Base-by-base conservation (phyloP, 1,140 invertebrate genomes). In the Ceratitis capitata region DNA sequence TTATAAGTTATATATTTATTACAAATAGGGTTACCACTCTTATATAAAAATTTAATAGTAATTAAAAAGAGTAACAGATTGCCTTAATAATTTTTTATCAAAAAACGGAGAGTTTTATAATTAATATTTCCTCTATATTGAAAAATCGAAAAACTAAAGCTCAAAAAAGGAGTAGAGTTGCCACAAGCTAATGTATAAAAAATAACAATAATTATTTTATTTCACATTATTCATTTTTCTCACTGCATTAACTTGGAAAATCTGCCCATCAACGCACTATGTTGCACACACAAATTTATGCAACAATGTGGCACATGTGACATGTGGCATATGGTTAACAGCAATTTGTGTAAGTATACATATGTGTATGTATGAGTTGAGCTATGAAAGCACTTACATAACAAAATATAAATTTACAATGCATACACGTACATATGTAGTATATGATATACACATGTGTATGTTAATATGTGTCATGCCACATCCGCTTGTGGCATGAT, bases 211-310 rank as follows among this genome's bases (percentile, higher is more conserved):
- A n/a, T n/a, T n/a, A n/a, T n/a, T n/a, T n/a, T n/a, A n/a, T n/a
- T n/a, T n/a, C n/a, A n/a, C n/a, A n/a, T n/a, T n/a, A 16, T 14
- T 39, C 19, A 6, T 10, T 78, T 74, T 45, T 74, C 26, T 19
- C 32, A 78, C 39, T 78, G 39, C 23, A 35, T 1, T 26, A 42
- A 64, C 58, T 74, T 39, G 29, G 6, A 35, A 29, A 78, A 45
- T 39, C 45, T 6, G 23, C 19, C 42, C 23, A 78, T 78, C 69
- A 78, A 78, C 45, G 39, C 69, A 45, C 39, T 78, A 78, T 45
- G 69, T 78, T 78, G 69, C 35, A 78, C 69, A 56, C 51, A 78
- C 35, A 78, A 78, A 78, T 78, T 78, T 78, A 45, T 78, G 69
- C 69, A 78, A 47, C 69, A 78, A 26, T 78, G 69, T 47, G 39